Percentiles rank a stretch among this genome's conserved stretches.
Evolutionary conservation across 2,113 vertebrate genomes (phyloP).

Genomic region (Columbina picui): DNA sequence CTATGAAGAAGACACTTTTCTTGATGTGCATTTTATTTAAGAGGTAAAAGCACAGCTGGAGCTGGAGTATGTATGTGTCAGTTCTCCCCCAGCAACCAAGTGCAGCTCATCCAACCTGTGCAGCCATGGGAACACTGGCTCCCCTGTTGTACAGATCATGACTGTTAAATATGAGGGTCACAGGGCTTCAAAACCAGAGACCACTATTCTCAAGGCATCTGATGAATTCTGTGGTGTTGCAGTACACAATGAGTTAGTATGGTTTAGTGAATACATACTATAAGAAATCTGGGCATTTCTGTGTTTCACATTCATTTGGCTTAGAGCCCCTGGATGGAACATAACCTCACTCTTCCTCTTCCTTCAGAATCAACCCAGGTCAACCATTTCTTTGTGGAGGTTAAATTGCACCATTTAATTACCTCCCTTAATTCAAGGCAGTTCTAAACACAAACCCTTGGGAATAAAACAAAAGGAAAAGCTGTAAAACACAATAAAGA

Average conservation of each 20-base stretch:
- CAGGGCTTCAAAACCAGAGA: background rate
- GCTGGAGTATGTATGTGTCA: background rate
- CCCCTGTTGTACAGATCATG: background rate
- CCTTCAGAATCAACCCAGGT: conserved; percentile 16
- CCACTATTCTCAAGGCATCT: background rate
- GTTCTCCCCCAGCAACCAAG: background rate
- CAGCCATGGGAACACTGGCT: background rate
- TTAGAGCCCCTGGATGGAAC: conserved; percentile 26
- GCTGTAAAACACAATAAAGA: background rate
- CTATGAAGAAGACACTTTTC: background rate
- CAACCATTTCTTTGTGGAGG: conserved; percentile 44
- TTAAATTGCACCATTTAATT: background rate
- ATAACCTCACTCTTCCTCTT: background rate
- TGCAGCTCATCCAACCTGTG: background rate
- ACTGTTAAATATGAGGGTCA: background rate
- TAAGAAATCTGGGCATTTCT: conserved; percentile 55
- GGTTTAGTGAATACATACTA: conserved; percentile 6
- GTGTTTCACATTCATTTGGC: conserved; percentile 48
- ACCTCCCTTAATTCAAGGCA: background rate
- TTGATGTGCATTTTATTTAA: background rate
- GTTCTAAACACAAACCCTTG: background rate
- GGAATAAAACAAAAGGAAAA: conserved; percentile 42
- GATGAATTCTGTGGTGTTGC: background rate
- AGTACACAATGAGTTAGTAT: conserved; percentile 37
- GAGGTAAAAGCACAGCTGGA: conserved; percentile 23